Conservation (phyloP, 2,113 vertebrate species). For the Phyllopteryx taeniolatus region DNA sequence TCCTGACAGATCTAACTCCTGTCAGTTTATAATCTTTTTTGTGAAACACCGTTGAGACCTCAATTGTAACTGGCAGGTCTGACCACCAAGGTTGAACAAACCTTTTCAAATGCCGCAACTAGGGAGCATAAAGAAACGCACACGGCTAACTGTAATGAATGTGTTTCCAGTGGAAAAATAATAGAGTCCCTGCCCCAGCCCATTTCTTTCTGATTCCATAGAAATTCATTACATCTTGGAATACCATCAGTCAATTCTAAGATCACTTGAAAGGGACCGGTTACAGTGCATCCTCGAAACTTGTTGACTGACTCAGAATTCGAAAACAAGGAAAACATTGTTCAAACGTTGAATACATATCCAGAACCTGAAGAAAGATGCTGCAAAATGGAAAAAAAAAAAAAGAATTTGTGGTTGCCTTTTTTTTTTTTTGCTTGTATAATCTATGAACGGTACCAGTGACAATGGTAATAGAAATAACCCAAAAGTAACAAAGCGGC, state of each 20-base stretch:
- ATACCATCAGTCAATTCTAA: constrained; percentile 12
- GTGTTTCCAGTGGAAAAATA: constrained; percentile 26
- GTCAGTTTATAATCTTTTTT: background rate
- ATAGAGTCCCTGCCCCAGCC: constrained; percentile 24
- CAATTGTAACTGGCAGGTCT: constrained; percentile 10
- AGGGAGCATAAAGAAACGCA: constrained; percentile 12
- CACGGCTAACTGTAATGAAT: constrained; percentile 15
- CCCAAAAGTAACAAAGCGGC: too few relatives aligned
- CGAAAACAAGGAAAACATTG: too few relatives aligned
- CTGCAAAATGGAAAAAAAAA: too few relatives aligned
- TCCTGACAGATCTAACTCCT: constrained; percentile 1
- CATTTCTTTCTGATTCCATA: constrained; percentile 22
- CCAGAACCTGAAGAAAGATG: too few relatives aligned
- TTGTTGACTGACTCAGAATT: too few relatives aligned
- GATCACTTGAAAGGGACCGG: background rate
- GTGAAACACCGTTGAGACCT: background rate
- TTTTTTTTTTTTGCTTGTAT: too few relatives aligned
- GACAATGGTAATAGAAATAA: too few relatives aligned
- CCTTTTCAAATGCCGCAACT: constrained; percentile 3
- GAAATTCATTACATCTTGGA: constrained; percentile 31
- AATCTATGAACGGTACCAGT: too few relatives aligned
- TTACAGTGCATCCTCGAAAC: background rate
- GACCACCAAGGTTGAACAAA: constrained; percentile 19
- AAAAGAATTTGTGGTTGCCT: too few relatives aligned
- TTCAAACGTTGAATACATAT: too few relatives aligned